Evolutionary conservation across 2,888 invertebrate genomes (phyloP), one percentile per base, ranked within the genome.

Genomic region (Eupithecia centaureata): DNA sequence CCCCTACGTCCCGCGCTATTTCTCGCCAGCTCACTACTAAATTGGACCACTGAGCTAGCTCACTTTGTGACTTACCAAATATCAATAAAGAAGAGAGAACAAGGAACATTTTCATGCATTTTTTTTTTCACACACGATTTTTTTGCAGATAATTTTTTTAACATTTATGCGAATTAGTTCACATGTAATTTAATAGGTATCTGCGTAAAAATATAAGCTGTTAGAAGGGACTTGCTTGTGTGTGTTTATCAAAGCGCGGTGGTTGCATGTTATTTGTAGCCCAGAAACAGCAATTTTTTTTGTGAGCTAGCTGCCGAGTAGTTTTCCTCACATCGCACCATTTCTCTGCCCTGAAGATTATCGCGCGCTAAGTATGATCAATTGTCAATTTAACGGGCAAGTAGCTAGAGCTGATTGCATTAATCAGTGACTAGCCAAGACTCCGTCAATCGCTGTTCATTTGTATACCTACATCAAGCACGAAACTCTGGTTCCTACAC

Each of bases 361-460:
- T 87, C 84, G 86, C 79, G 83, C 84, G 84, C 88, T 89, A 89
- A 89, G 88, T 89, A 87, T 90, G 89, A 91, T 89, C 90, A 87
- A 90, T 88, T 89, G 86, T 86, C 88, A 89, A 90, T 89, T 90
- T 89, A 87, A 88, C 87, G 86, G 86, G 81, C 85, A 86, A 87
- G 84, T 85, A 82, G 83, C 82, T 84, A 76, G 79, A 82, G 85
- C 79, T 85, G 86, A 82, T 83, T 82, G 82, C 83, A 86, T 86
- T 84, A 84, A 85, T 86, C 82, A 83, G 77, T 80, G 82, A 82
- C 81, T 74, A 76, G 71, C 77, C 79, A 83, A 84, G 81, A 79
- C 80, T 80, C 77, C 77, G 80, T 79, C 78, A 80, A 78, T 79
- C 73, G 79, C 73, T 76, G 71, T 77, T 79, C 78, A 83, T 80